Conservation (phyloP, 2,113 vertebrate species). For the Peucedramus taeniatus region DNA sequence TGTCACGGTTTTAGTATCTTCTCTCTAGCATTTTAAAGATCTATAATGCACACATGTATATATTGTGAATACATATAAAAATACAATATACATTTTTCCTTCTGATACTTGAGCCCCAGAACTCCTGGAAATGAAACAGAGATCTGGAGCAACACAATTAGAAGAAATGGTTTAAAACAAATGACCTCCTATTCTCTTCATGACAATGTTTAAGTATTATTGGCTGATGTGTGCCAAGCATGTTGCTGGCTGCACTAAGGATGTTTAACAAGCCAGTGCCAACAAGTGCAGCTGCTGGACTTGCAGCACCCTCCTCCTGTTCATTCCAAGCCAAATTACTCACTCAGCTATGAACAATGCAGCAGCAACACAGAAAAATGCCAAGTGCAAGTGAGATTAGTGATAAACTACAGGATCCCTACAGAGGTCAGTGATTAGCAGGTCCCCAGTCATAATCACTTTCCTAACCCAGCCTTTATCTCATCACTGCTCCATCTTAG, state of each 20-base stretch:
- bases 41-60: background rate
- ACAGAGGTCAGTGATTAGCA: constrained; percentile 76
- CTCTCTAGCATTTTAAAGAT: background rate
- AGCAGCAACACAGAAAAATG: constrained; percentile 59
- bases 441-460: constrained; percentile 59
- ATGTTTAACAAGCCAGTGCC: constrained; percentile 72
- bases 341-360: constrained; percentile 67
- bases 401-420: constrained; percentile 73
- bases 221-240: constrained; percentile 70
- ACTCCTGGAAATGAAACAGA: background rate
- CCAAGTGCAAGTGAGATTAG: constrained; percentile 69
- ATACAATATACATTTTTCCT: background rate
- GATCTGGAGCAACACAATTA: background rate
- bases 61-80: background rate
- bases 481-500: constrained; percentile 59
- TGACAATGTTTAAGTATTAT: constrained; percentile 71
- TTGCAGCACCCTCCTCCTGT: constrained; percentile 62
- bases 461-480: constrained; percentile 62
- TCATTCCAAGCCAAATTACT: constrained; percentile 72
- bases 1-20: background rate
- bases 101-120: background rate
- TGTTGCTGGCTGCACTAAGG: constrained; percentile 64
- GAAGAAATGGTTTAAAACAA: constrained; percentile 26
- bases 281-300: constrained; percentile 81
- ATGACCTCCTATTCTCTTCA: constrained; percentile 52